Percentiles rank a stretch among this genome's conserved stretches.
phyloP scores from a whole-genome alignment of 2,888 invertebrate species.

The Tachystola acroxantha region DNA sequence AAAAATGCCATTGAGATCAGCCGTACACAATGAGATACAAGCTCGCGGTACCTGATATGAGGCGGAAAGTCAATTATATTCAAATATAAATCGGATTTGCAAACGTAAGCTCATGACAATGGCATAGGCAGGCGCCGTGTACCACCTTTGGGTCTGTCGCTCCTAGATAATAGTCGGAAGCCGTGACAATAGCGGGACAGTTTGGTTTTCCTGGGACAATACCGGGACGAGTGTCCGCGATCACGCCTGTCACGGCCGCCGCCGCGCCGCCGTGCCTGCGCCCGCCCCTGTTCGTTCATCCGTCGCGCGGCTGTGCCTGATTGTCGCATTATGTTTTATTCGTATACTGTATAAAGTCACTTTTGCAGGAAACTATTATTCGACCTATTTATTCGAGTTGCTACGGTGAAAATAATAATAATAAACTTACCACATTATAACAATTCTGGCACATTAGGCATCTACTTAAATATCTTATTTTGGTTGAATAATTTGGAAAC shows the following conservation, averaged over 20 bases:
- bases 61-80: constrained; percentile 77
- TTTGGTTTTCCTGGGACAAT: constrained; percentile 27
- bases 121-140: constrained; percentile 58
- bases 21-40: constrained; percentile 64
- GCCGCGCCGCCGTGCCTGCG: constrained; percentile 4
- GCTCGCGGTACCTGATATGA: constrained; percentile 63
- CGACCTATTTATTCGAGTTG: constrained; percentile 5
- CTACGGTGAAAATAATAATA: too few species aligned
- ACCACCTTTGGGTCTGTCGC: constrained; percentile 30
- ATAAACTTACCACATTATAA: constrained; percentile 7
- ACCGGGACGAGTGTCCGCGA: constrained; percentile 22
- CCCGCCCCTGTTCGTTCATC: constrained; percentile 15
- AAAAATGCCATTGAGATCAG: constrained; percentile 74
- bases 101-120: constrained; percentile 72
- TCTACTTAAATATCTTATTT: too few species aligned
- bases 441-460: not conserved
- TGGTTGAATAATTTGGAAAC: too few species aligned
- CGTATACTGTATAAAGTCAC: constrained; percentile 48
- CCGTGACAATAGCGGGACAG: constrained; percentile 25
- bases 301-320: constrained; percentile 22
- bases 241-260: constrained; percentile 34
- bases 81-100: constrained; percentile 79
- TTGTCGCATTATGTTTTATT: constrained; percentile 34
- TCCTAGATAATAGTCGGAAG: constrained; percentile 40
- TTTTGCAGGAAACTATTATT: constrained; percentile 23